Base-by-base conservation (phyloP, 2,797 vertebrate genomes). In the Tolypeutes matacus region DNA sequence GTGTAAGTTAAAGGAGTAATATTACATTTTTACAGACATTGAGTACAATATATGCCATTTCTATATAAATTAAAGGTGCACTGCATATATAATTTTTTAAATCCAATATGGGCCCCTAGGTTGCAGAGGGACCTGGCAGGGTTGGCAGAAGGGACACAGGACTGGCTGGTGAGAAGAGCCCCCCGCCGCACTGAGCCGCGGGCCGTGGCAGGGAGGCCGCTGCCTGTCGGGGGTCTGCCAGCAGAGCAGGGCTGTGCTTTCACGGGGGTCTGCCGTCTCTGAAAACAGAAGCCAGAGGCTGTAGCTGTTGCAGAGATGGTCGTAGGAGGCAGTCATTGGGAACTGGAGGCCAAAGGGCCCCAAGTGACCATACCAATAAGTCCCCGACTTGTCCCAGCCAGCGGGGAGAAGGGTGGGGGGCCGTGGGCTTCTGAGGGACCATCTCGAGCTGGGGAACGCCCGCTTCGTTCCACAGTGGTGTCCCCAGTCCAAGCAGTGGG, bases 221-320 rank as follows among this genome's bases (percentile, higher is more conserved):
- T 60, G 25, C 72, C 62, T 25, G 49, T 34, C 67, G 39, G 81
- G 53, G 51, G n/a, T 31, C 36, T n/a, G 82, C 88, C 92, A 78
- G 82, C 82, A 72, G 81, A 80, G 46, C 81, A 67, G 46, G 5
- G 1, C 46, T 34, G 75, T 75, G 39, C 72, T 88, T 92, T 82
- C 77, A 42, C 65, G 77, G 65, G 62, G 36, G 39, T 92, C 88
- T 88, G 70, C 49, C 46, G 14, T 82, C 86, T 96, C 92, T 94
- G 91, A 87, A 97, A 96, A 87, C 87, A 92, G 96, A 95, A 86
- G 25, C 31, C 6, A 65, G 64, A 95, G 69, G 39, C 92, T 42
- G 4, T 36, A 5, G 9, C 17, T 4, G 12, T 46, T 58, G 92
- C 96, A 87, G 89, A 96, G 78, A 46, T 42, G 29, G 56, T 86